These are phyloP conservation scores for Diglossa cyanea DNA, from an alignment of 2,797 vertebrate species.

Conservation along the genomic window DNA sequence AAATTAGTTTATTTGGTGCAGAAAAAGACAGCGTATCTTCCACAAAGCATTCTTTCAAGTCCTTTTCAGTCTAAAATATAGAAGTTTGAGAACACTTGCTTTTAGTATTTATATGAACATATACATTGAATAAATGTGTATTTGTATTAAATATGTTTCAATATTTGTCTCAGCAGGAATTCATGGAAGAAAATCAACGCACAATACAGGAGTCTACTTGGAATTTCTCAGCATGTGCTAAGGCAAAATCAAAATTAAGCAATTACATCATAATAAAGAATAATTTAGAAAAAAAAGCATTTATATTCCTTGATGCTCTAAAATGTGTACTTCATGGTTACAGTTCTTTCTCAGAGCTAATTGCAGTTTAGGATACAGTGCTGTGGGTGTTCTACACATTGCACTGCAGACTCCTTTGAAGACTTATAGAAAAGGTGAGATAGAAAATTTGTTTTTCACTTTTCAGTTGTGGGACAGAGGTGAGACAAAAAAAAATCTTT, in stretches of 20 bases:
- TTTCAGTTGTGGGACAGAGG: neutral
- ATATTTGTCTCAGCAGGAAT: neutral
- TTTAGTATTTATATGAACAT: neutral
- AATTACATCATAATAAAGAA: neutral
- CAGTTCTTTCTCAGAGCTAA: neutral
- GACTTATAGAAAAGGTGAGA: neutral
- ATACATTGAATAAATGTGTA: neutral
- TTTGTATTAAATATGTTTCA: neutral
- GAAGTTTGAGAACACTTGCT: neutral
- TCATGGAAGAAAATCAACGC: neutral
- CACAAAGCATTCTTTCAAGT: neutral
- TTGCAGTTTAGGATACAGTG: neutral
- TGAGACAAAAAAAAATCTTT: neutral
- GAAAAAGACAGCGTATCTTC: neutral
- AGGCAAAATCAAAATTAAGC: constrained; percentile 2
- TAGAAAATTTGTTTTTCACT: neutral
- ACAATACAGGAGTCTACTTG: neutral
- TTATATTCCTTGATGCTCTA: neutral
- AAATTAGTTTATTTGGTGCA: neutral
- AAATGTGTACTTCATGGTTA: neutral
- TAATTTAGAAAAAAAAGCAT: neutral
- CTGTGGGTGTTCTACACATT: neutral
- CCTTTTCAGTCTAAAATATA: neutral
- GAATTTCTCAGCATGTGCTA: neutral
- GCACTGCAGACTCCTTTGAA: neutral